Evolutionary conservation across 2,113 vertebrate species (phyloP).

Genomic region (Climacteris rufus): DNA sequence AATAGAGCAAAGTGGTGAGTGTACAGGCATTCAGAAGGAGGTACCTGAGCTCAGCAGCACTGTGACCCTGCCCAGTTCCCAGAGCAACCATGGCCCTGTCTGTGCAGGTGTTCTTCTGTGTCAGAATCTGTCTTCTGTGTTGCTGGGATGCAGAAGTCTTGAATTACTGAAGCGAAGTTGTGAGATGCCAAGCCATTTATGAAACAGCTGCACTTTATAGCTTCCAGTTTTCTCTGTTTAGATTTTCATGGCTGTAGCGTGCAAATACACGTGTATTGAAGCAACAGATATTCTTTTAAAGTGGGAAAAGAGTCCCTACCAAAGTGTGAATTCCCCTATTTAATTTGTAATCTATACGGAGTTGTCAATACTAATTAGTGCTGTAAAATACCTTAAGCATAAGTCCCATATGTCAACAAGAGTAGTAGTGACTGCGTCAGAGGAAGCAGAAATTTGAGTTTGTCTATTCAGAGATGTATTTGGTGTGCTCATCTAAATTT

Average conservation of each 20-base stretch:
- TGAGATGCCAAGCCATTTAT: neutral
- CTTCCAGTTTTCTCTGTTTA: neutral
- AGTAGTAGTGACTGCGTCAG: neutral
- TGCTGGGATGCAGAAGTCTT: neutral
- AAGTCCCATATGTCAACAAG: neutral
- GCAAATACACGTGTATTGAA: constrained; percentile 17
- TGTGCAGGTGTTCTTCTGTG: neutral
- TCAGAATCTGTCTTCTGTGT: neutral
- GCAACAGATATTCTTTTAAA: constrained; percentile 1
- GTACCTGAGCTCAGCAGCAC: neutral
- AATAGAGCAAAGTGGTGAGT: neutral
- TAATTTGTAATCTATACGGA: constrained; percentile 58
- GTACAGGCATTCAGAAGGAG: neutral
- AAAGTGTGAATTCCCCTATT: constrained; percentile 26
- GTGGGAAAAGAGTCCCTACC: neutral
- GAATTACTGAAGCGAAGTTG: neutral
- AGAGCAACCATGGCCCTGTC: neutral
- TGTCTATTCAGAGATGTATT: neutral
- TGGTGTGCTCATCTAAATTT: neutral
- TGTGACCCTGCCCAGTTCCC: neutral
- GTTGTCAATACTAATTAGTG: constrained; percentile 19
- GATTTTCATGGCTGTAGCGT: constrained; percentile 12
- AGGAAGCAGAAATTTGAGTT: neutral
- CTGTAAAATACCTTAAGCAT: constrained; percentile 27
- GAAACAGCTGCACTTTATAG: neutral